These are phyloP conservation scores for Encarsia formosa DNA, from an alignment of 2,888 invertebrate species.

Conservation along the genomic window DNA sequence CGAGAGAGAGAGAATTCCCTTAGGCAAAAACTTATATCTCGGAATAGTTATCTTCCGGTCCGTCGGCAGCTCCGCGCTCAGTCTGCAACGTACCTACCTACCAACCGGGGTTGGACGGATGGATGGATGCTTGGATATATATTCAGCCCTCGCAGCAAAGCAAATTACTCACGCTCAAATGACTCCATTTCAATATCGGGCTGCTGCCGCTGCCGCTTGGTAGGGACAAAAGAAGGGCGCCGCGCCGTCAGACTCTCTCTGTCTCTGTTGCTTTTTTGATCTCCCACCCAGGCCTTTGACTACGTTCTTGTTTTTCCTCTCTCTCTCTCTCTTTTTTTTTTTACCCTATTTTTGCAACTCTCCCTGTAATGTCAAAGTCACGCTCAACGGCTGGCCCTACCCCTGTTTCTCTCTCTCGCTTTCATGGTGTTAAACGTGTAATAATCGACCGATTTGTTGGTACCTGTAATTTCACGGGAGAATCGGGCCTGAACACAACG, in stretches of 20 bases:
- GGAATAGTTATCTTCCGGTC: no score
- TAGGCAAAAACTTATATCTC: no score
- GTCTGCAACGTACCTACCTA: no score
- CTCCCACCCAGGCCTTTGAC: slow-evolving; percentile 6
- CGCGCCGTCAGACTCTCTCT: slow-evolving; percentile 17
- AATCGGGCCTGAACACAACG: no score
- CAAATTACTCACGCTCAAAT: slow-evolving; percentile 69
- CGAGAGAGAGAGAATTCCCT: slow-evolving; percentile 39
- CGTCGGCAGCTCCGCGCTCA: no score
- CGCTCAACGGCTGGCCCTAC: no score
- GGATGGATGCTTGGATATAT: no score
- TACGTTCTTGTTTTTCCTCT: slow-evolving; percentile 16
- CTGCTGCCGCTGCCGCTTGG: slow-evolving; percentile 32
- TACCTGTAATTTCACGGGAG: no score
- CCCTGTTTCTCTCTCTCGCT: no score
- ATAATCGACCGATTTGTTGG: no score
- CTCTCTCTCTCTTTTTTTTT: slow-evolving; percentile 17
- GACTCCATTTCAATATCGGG: slow-evolving; percentile 67
- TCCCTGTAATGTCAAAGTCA: slow-evolving; percentile 17
- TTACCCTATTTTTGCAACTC: slow-evolving; percentile 18
- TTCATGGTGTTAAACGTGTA: no score
- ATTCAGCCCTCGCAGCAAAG: slow-evolving; percentile 58
- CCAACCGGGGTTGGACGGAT: no score
- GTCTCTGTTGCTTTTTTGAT: slow-evolving; percentile 14
- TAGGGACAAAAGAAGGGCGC: slow-evolving; percentile 59